Conservation (phyloP, 2,888 invertebrate genomes). For the Sinhomidia bicolor region DNA sequence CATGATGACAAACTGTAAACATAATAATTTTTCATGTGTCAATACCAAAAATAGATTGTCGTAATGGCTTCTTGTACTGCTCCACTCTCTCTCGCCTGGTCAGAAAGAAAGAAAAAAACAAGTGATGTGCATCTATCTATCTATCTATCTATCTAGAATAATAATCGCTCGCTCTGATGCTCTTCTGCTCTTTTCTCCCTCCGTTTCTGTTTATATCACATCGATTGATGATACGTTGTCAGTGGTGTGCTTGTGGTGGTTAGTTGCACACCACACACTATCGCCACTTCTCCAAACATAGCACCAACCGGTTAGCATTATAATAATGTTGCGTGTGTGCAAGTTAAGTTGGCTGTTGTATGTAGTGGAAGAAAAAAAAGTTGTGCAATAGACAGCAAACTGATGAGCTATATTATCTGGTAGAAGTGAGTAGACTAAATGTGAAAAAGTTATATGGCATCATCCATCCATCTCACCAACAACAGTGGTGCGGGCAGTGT, state of each 20-base stretch:
- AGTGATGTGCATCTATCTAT: conserved; percentile 32
- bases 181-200: neutral
- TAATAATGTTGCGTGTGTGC: conserved; percentile 44
- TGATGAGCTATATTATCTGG: conserved; percentile 62
- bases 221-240: conserved; percentile 54
- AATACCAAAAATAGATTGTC: conserved; percentile 48
- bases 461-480: conserved; percentile 45
- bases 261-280: conserved; percentile 52
- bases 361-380: neutral
- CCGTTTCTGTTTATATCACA: conserved; percentile 40
- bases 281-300: conserved; percentile 23
- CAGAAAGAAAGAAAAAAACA: neutral
- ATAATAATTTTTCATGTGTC: conserved; percentile 55
- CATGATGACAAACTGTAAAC: conserved; percentile 56
- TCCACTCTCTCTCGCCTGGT: conserved; percentile 33
- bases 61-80: conserved; percentile 5
- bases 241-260: conserved; percentile 42
- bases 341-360: neutral
- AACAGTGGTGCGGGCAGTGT: neutral
- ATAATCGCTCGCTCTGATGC: neutral
- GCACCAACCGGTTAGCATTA: conserved; percentile 22
- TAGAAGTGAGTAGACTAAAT: conserved; percentile 55
- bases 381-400: conserved; percentile 62
- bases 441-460: conserved; percentile 60
- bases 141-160: no score